A percentile compares a stretch with the other conserved stretches of the same genome.
Conservation (phyloP, 2,888 invertebrate genomes). For the Andrena bucephala region DNA sequence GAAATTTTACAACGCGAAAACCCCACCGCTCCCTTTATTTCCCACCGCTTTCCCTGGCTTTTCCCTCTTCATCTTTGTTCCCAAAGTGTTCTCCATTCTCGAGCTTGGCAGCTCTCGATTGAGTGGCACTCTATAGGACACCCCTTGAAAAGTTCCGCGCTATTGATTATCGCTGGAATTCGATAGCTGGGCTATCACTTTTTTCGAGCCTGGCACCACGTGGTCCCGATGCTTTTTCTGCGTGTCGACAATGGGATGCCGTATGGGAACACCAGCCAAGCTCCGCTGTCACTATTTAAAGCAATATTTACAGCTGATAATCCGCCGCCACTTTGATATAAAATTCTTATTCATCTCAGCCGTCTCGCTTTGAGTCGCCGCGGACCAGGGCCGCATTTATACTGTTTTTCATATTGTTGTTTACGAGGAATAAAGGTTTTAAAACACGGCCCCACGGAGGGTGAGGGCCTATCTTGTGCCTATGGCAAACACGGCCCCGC, state of each 20-base stretch:
- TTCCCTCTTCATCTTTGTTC: constrained; percentile 25
- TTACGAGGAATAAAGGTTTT: too few species aligned
- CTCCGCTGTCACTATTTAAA: too few species aligned
- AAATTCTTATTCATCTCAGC: too few species aligned
- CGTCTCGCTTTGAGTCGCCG: too few species aligned
- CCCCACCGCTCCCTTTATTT: constrained; percentile 4
- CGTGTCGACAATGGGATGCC: neutral
- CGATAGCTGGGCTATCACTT: constrained; percentile 42
- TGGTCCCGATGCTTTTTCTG: neutral
- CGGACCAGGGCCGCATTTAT: too few species aligned
- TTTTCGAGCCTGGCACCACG: constrained; percentile 22
- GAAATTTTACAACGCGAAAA: neutral
- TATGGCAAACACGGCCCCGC: neutral
- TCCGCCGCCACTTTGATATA: too few species aligned
- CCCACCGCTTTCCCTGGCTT: constrained; percentile 11
- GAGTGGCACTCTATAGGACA: constrained; percentile 44
- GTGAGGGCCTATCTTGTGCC: too few species aligned
- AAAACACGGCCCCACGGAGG: too few species aligned
- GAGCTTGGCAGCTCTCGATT: constrained; percentile 35
- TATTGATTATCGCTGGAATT: constrained; percentile 56
- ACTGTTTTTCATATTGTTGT: too few species aligned
- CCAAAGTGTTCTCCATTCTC: constrained; percentile 36
- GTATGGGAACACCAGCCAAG: neutral
- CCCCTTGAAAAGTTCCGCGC: constrained; percentile 42
- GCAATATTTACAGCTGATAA: too few species aligned